These are phyloP conservation scores for Myotis yumanensis DNA, from an alignment of 2,113 vertebrate genomes.

Conservation along the genomic window DNA sequence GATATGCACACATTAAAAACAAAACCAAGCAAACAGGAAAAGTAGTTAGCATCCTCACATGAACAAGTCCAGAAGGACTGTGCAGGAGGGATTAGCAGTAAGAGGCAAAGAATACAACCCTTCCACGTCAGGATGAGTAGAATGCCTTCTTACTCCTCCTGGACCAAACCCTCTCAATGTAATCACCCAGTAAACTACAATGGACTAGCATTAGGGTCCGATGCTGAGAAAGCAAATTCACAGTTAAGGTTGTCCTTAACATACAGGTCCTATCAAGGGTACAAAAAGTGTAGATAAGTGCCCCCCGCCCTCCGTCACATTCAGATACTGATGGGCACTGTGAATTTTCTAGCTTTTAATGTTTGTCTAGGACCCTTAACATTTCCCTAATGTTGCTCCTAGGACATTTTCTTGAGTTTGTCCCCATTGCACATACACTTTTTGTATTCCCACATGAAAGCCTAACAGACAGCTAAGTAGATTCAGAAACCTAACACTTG, in stretches of 20 bases:
- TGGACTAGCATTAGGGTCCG: background rate
- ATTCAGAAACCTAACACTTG: conserved; percentile 41
- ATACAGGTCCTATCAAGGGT: background rate
- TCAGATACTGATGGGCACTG: conserved; percentile 52
- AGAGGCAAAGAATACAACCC: conserved; percentile 28
- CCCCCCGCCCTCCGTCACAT: background rate
- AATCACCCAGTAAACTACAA: conserved; percentile 62
- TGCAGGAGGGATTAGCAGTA: background rate
- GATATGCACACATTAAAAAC: background rate
- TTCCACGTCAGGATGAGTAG: background rate
- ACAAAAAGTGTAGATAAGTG: conserved; percentile 59
- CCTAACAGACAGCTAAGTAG: conserved; percentile 40
- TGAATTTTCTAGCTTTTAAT: conserved; percentile 62
- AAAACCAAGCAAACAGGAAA: background rate
- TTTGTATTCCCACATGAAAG: conserved; percentile 56
- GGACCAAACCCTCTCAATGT: conserved; percentile 57
- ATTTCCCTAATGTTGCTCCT: conserved; percentile 60
- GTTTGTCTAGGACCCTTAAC: conserved; percentile 39
- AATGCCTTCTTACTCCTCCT: conserved; percentile 50
- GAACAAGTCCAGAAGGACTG: background rate
- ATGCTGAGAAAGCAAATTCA: conserved; percentile 64
- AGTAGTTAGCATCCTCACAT: background rate
- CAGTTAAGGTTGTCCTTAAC: conserved; percentile 58
- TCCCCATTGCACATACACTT: background rate
- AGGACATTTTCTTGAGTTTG: conserved; percentile 59